Evolutionary conservation across 2,888 invertebrate species (phyloP).

Genomic region (Anaspis maculata): DNA sequence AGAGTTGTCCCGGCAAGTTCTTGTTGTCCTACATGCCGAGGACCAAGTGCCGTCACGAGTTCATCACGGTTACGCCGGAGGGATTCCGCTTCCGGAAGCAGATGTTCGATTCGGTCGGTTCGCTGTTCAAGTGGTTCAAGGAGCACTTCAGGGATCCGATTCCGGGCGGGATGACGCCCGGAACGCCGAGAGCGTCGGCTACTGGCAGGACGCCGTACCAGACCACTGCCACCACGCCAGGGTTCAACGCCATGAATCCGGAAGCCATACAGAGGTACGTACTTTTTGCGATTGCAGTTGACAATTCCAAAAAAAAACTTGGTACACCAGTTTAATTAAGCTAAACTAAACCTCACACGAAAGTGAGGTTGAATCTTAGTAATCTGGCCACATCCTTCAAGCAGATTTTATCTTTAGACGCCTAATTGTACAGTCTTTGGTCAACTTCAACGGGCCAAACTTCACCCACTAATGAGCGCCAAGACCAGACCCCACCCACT

Average conservation of each 20-base stretch:
- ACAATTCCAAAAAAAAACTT: too few species aligned
- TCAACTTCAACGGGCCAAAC: too few species aligned
- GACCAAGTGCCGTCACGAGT: slow-evolving; percentile 80
- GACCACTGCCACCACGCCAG: slow-evolving; percentile 29
- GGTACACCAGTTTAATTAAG: too few species aligned
- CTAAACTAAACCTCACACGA: too few species aligned
- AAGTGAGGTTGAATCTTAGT: too few species aligned
- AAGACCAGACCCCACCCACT: too few species aligned
- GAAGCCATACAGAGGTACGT: too few species aligned
- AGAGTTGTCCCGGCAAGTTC: slow-evolving; percentile 87
- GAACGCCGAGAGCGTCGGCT: slow-evolving; percentile 56
- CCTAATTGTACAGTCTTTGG: too few species aligned
- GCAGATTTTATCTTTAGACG: too few species aligned
- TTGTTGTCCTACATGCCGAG: slow-evolving; percentile 88
- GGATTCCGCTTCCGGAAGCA: slow-evolving; percentile 87
- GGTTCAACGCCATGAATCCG: slow-evolving; percentile 25
- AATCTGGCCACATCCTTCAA: too few species aligned
- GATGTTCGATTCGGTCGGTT: slow-evolving; percentile 73
- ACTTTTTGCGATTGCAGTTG: too few species aligned
- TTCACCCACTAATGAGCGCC: too few species aligned
- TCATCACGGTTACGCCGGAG: slow-evolving; percentile 82
- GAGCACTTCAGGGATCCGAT: slow-evolving; percentile 92
- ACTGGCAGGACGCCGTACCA: slow-evolving; percentile 49
- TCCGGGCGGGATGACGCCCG: slow-evolving; percentile 61
- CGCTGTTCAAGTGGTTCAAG: slow-evolving; percentile 93